phyloP scores from a whole-genome alignment of 2,113 vertebrate genomes.

The Crotalus viridis region DNA sequence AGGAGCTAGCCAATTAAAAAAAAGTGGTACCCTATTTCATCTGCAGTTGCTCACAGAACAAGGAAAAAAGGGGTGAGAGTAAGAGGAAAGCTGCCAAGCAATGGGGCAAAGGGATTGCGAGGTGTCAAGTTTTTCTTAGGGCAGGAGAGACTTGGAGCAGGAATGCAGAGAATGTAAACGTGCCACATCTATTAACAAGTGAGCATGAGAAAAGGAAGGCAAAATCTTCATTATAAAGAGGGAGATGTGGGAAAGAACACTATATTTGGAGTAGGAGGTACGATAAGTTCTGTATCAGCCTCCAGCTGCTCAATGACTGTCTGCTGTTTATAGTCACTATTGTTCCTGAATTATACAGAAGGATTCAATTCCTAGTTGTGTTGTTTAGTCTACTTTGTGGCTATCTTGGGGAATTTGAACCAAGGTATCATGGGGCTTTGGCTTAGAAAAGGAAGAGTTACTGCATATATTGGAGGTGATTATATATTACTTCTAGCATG shows the following conservation, averaged over 20 bases:
- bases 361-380: neutral
- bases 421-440: neutral
- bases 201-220: neutral
- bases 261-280: neutral
- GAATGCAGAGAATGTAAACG: neutral
- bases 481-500: neutral
- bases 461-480: neutral
- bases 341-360: neutral
- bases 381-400: neutral
- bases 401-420: neutral
- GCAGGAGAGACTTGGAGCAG: neutral
- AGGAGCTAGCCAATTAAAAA: neutral
- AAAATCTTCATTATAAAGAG: neutral
- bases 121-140: neutral
- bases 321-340: neutral
- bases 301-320: neutral
- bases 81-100: neutral
- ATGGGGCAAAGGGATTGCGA: neutral
- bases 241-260: neutral
- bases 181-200: neutral
- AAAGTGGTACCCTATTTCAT: neutral
- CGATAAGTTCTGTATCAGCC: neutral
- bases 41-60: neutral
- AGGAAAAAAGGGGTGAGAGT: neutral
- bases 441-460: neutral